Evolutionary conservation across 2,113 vertebrate genomes (phyloP), one percentile per base, ranked within the genome.

Genomic region (Melanocharis versteri): DNA sequence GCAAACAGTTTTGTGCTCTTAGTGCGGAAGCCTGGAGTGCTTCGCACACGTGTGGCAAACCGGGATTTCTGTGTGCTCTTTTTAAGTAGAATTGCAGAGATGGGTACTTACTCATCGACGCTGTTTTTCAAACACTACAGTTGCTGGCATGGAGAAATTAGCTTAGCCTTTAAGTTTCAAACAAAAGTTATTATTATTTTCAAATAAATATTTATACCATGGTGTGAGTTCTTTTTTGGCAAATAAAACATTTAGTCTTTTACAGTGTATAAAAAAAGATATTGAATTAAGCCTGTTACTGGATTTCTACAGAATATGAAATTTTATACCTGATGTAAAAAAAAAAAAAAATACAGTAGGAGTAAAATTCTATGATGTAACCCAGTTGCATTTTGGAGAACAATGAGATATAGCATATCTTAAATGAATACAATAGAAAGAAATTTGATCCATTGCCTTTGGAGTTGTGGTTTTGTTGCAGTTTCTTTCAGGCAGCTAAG

Each of bases 11-110:
- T 17, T 16, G 30, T 7, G 60, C 66, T 50, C 40, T 28, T 5
- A 14, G n/a, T 8, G 68, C 2, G 1, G 37, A 28, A 35, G 39
- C 20, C 35, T 22, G 45, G 56, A 16, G 24, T 6, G 72, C 27
- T 33, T 54, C 0, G 0, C 3, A 4, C 33, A 3, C 7, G 0
- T 39, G 57, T 3, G 14, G 57, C 4, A 2, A 23, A 6, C 6
- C 1, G 5, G 33, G 28, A 26, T 61, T 16, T 33, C 76, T 44
- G 35, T 8, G 7, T 20, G 58, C 61, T 1, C 15, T 45, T 39
- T 42, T n/a, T 15, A 7, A 79, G 68, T 8, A 11, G 65, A 68
- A 44, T 57, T 24, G 22, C 45, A 62, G 81, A 51, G 40, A 11
- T 21, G 85, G 35, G 50, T 30, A 2, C 66, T 62, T 24, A 13